Evolutionary conservation across 37 sponge, comb jelly and placozoan genomes (phyloP).

Genomic region (Aphrocallistes beatrix): DNA sequence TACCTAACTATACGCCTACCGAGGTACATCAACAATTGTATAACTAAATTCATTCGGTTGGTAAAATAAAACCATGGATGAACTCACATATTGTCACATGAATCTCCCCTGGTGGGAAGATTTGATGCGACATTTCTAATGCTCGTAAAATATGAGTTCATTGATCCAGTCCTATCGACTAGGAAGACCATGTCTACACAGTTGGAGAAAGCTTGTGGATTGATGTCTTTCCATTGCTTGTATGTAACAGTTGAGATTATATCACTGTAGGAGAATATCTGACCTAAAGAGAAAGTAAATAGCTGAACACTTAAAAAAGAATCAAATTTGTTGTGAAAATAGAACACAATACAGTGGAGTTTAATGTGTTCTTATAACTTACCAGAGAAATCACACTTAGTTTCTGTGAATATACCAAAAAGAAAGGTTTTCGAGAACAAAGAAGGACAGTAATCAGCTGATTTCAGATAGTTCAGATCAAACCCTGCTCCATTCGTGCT

Average conservation of each 20-base stretch:
- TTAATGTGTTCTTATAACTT: too few relatives aligned
- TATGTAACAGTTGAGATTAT: background rate
- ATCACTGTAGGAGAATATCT: background rate
- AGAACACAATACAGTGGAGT: too few relatives aligned
- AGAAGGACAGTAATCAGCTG: background rate
- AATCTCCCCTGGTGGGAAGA: background rate
- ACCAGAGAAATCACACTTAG: background rate
- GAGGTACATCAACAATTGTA: too few relatives aligned
- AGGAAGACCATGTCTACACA: background rate
- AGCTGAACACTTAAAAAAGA: background rate
- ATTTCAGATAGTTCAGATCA: background rate
- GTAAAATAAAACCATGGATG: too few relatives aligned
- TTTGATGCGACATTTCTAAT: background rate
- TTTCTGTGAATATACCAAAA: background rate
- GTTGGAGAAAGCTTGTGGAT: conserved; percentile 7
- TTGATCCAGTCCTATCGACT: background rate
- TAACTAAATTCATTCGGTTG: too few relatives aligned
- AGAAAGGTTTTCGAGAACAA: background rate
- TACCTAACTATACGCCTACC: too few relatives aligned
- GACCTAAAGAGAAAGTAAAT: background rate
- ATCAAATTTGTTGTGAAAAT: too few relatives aligned
- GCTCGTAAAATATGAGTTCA: background rate
- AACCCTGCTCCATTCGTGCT: background rate
- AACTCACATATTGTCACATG: background rate
- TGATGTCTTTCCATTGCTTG: background rate